Evolutionary conservation across 2,888 invertebrate species (phyloP), one percentile per base, ranked within the genome.

Genomic region (Endomychus coccineus): DNA sequence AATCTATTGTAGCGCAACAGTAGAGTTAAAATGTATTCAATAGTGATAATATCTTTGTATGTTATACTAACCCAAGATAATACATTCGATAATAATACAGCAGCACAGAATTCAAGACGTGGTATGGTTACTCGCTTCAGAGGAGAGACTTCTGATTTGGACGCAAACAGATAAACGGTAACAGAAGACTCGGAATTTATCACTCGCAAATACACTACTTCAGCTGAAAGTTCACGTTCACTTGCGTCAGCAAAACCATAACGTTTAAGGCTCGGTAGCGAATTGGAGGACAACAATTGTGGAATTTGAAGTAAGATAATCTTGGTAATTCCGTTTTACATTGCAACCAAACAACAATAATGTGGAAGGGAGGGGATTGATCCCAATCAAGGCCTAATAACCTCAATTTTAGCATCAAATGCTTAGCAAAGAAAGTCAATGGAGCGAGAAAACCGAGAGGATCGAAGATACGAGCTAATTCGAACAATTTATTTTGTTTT

Each of bases 231-330:
- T 16, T 24, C 33, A 15, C 23, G 4, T 24, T 33, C 33, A 22
- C 23, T 24, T 9, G 23, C 15, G 16, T 33, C 33, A 12, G 23
- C 22, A 24, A 33, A 33, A n/a, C 33, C 33, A 9, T 33, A 24
- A 3, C 11, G 14, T 33, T 33, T 16, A 24, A 22, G 14, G 13
- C 14, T 10, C 7, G 7, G 9, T 14, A 12, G 13, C 14, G 6
- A 4, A 13, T n/a, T 9, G 10, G 10, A 22, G n/a, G 13, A 10
- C 10, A 24, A 15, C 22, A 23, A 24, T 24, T 24, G 15, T n/a
- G 10, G 13, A 23, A 33, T 33, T 23, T 14, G 12, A 13, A 36
- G 31, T 27, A 19, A 15, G 17, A 23, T 11, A 28, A 11, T 14
- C 21, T 24, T 9, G 12, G 12, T 11, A 42, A 34, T 15, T 24